Conservation (phyloP, 2,888 invertebrate species). For the Protodeltote pygarga region DNA sequence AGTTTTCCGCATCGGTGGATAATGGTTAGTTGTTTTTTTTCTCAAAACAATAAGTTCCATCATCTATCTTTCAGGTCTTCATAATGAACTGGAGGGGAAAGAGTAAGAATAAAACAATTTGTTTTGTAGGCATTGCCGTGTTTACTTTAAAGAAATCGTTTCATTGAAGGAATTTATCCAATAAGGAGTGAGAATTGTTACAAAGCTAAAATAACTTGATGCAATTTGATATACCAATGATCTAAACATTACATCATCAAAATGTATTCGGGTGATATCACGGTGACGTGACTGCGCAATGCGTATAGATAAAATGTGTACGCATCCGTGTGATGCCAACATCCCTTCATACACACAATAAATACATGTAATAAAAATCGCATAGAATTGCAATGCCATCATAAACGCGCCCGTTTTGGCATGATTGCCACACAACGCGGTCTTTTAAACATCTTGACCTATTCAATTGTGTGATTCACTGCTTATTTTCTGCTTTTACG, state of each 20-base stretch:
- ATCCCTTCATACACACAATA: slow-evolving; percentile 53
- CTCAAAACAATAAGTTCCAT: slow-evolving; percentile 6
- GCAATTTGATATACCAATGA: slow-evolving; percentile 55
- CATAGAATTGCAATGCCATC: slow-evolving; percentile 56
- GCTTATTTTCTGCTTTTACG: slow-evolving; percentile 32
- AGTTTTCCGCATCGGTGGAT: slow-evolving; percentile 12
- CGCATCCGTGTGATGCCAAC: slow-evolving; percentile 55
- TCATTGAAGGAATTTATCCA: slow-evolving; percentile 34
- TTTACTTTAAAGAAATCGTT: slow-evolving; percentile 30
- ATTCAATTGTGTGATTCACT: slow-evolving; percentile 41
- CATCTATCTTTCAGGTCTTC: slow-evolving; percentile 10
- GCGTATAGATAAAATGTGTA: slow-evolving; percentile 56
- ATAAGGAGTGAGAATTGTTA: slow-evolving; percentile 31
- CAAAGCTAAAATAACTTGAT: slow-evolving; percentile 20
- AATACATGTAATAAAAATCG: slow-evolving; percentile 60
- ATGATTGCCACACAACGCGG: slow-evolving; percentile 55
- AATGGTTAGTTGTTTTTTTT: slow-evolving; percentile 9
- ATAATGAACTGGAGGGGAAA: not conserved
- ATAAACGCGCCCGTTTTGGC: slow-evolving; percentile 65
- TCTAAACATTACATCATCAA: slow-evolving; percentile 65
- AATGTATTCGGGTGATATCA: slow-evolving; percentile 60
- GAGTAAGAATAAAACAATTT: not conserved
- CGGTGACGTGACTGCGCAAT: slow-evolving; percentile 59
- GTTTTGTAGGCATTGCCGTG: slow-evolving; percentile 1
- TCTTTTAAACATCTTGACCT: slow-evolving; percentile 47